A percentile compares a stretch with the other conserved stretches of the same genome.
Conservation (phyloP, 1,140 invertebrate genomes). For the Tenebrio molitor region DNA sequence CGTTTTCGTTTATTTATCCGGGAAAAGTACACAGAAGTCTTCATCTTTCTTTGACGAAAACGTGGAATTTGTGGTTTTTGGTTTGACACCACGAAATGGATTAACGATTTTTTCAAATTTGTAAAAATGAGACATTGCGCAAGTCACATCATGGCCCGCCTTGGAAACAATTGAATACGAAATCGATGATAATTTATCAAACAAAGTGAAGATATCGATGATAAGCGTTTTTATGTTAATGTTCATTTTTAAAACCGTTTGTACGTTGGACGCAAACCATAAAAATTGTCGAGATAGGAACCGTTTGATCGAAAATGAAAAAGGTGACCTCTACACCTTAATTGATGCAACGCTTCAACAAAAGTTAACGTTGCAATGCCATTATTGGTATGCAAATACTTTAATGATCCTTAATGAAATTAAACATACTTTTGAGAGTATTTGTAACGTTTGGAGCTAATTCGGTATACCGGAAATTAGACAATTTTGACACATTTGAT, state of each 20-base stretch:
- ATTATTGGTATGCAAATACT: conserved; percentile 66
- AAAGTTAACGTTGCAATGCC: conserved; percentile 67
- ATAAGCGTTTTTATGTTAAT: conserved; percentile 23
- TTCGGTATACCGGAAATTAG: background rate
- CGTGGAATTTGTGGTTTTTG: background rate
- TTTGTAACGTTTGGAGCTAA: background rate
- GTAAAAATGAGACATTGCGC: conserved; percentile 28
- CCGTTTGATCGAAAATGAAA: conserved; percentile 65
- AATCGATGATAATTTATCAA: conserved; percentile 40
- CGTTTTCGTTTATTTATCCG: background rate
- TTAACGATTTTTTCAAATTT: conserved; percentile 31
- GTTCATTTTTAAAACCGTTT: conserved; percentile 1
- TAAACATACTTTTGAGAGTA: background rate
- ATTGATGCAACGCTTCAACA: conserved; percentile 65
- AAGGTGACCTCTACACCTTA: conserved; percentile 67
- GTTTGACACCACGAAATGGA: background rate
- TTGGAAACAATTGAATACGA: conserved; percentile 42
- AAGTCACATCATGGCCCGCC: conserved; percentile 37
- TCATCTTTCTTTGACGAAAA: background rate
- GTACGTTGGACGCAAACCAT: background rate
- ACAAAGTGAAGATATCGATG: background rate
- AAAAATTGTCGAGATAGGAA: conserved; percentile 67
- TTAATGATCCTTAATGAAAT: conserved; percentile 19
- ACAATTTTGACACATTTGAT: conserved; percentile 33
- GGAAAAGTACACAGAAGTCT: background rate